Evolutionary conservation across 2,888 invertebrate species (phyloP).

Genomic region (Camptogramma bilineatum): DNA sequence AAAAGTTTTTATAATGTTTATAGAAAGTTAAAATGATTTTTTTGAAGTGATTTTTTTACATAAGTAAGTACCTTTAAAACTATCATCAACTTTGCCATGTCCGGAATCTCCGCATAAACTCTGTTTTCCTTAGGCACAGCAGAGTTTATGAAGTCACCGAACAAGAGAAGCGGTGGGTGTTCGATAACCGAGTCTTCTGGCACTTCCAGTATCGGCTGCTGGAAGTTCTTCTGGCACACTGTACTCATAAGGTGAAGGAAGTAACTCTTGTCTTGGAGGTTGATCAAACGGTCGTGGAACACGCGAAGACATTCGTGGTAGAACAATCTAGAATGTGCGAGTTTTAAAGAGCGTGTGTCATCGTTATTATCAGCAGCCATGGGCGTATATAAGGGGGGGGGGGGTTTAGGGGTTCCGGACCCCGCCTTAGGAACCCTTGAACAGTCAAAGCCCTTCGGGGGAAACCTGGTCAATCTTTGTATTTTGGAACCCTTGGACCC

Average conservation of each 20-base stretch:
- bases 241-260: constrained; percentile 90
- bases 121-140: constrained; percentile 90
- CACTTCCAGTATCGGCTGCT: constrained; percentile 84
- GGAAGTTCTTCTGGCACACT: constrained; percentile 88
- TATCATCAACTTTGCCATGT: constrained; percentile 88
- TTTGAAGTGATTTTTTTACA: too few relatives aligned
- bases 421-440: too few relatives aligned
- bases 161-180: constrained; percentile 89
- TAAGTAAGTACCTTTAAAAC: constrained; percentile 90
- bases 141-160: constrained; percentile 94
- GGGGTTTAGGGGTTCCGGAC: too few relatives aligned
- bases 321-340: constrained; percentile 87
- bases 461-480: too few relatives aligned
- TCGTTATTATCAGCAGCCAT: too few relatives aligned
- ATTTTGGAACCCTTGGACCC: too few relatives aligned
- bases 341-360: not conserved
- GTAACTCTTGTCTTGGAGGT: constrained; percentile 92
- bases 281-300: constrained; percentile 95
- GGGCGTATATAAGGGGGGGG: too few relatives aligned
- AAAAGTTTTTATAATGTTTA: too few relatives aligned
- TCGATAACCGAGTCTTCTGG: constrained; percentile 86
- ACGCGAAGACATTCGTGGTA: constrained; percentile 96
- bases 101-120: constrained; percentile 93
- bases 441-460: too few relatives aligned
- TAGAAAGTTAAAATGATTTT: too few relatives aligned